Conservation (phyloP, 2,888 invertebrate species). For the Pollenia griseotomentosa region DNA sequence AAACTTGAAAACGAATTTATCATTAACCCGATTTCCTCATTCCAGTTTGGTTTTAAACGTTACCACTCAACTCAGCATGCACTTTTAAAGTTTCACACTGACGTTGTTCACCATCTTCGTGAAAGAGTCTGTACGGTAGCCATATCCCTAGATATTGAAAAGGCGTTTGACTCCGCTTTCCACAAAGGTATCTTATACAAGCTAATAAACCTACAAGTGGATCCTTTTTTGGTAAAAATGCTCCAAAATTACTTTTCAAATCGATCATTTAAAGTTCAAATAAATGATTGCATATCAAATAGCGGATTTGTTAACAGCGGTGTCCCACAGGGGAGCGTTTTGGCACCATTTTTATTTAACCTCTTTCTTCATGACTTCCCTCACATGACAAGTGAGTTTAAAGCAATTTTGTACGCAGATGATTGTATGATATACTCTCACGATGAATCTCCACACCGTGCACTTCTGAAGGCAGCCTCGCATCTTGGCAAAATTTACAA, state of each 20-base stretch:
- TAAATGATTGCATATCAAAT: neutral
- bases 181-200: neutral
- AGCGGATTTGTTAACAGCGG: neutral
- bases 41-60: neutral
- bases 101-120: neutral
- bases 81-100: neutral
- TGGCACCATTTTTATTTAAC: neutral
- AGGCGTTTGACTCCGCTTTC: neutral
- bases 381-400: neutral
- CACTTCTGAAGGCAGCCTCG: neutral
- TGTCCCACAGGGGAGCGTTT: neutral
- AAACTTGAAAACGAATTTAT: neutral
- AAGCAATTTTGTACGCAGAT: neutral
- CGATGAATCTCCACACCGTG: too few species aligned
- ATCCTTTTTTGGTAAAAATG: neutral
- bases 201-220: neutral
- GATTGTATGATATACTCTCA: too few species aligned
- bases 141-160: neutral
- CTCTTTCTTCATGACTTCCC: neutral
- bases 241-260: neutral
- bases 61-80: conserved; percentile 1
- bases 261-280: neutral
- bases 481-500: neutral
- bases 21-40: neutral
- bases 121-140: neutral